Evolutionary conservation across 1,140 invertebrate species (phyloP), one percentile per base, ranked within the genome.

Genomic region (Idris sp.): DNA sequence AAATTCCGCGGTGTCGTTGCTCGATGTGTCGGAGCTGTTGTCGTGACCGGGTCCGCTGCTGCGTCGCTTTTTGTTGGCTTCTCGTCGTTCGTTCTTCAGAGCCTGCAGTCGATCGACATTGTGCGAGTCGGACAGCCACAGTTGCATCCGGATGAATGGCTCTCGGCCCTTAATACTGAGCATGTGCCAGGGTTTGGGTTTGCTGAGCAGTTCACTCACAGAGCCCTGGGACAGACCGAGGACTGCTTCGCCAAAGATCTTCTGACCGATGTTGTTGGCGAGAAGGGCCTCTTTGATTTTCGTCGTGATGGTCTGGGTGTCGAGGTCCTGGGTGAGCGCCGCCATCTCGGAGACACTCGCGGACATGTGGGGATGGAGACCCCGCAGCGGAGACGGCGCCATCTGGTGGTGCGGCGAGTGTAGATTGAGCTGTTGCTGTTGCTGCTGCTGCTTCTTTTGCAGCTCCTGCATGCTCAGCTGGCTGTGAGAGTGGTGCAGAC

Each of bases 131-230:
- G 94, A 95, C 6, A 99, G 88, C 97, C 97, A 99, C 14, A 98
- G 86, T 83, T 98, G 97, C 97, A 99, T 99, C 61, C 97, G 91
- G 64, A 99, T 98, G 88, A 99, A 99, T 0, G 98, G 98, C 85
- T 99, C 97, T 18, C 97, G 89, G 0, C 97, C 97, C 86, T 99
- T 99, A 83, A 99, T 98, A 78, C 96, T 98, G 4, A 99, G 90
- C 97, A 99, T 98, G 81, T 98, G 96, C 98, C 98, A 99, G 0
- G 97, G 97, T 82, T 99, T 99, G 0, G 98, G 98, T 87, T 99
- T 99, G 36, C 97, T 98, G 0, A 99, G 89, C 9, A 99, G 87
- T 87, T 99, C 98, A 81, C 96, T 98, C 0, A 99, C 97, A 0
- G 97, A 98, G 10, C 97, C 98, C 53, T 99, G 97, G 1, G 96